Evolutionary conservation across 2,888 invertebrate genomes (phyloP), one percentile per base, ranked within the genome.

Genomic region (Galerucella nymphaeae): DNA sequence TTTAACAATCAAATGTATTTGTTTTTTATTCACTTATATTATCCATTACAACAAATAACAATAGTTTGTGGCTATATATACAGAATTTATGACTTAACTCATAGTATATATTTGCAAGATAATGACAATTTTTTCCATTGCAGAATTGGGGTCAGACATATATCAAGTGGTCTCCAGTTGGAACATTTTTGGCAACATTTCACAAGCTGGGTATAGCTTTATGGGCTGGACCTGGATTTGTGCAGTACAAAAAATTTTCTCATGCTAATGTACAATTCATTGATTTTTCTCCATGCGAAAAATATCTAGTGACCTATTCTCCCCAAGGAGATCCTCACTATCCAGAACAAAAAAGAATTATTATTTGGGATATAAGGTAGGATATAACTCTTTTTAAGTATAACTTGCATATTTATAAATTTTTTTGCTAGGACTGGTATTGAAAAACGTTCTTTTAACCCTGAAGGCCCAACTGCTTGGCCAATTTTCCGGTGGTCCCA

Each of bases 401-500:
- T 30, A 30, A 30, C 30, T 30, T 30, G 5, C 30, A 30, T 2
- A 2, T 30, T 30, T 30, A 30, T 5, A 30, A 1, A 8, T 30
- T 8, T 57, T 66, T 30, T 61, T 50, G 50, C 41, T 66, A 90
- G 91, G 77, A 97, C 98, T 6, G 98, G 97, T 10, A 91, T 92
- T 81, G 97, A 97, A 84, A 98, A 97, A 85, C 92, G 98, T 80
- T 93, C 94, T 2, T 99, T 99, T 86, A 91, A 91, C 70, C 93
- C 94, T 0, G 96, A 96, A 67, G 93, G 93, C 68, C 93, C 93
- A 73, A 81, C 84, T 6, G 91, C 94, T 0, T 96, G 98, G 94
- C 98, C 98, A 0, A 95, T 97, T 78, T 96, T 98, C 90, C 95
- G 97, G 82, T 99, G 99, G 98, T 97, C 96, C 70, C 93, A 94